Conservation (phyloP, 2,888 invertebrate species). For the Andricus quercusramuli region DNA sequence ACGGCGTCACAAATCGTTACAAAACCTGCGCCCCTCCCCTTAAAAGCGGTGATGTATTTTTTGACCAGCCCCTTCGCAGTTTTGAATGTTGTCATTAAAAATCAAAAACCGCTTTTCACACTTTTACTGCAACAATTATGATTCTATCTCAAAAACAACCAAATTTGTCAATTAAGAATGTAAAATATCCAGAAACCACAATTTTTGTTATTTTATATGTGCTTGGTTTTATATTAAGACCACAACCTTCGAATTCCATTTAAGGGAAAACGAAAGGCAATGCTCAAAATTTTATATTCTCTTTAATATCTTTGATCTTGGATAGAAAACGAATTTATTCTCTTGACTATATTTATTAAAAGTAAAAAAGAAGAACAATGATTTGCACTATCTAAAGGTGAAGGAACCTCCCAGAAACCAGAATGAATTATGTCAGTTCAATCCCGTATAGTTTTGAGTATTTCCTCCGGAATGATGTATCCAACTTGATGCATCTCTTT, state of each 20-base stretch:
- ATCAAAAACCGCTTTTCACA: neutral
- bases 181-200: no score
- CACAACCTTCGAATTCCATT: no score
- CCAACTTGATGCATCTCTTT: conserved; percentile 84
- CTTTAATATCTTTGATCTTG: neutral
- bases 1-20: no score
- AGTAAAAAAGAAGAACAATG: neutral
- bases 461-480: conserved; percentile 80
- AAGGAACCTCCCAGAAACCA: neutral
- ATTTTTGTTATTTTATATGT: no score
- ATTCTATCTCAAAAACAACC: neutral
- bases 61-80: neutral
- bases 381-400: neutral
- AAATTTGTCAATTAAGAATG: neutral
- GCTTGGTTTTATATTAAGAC: no score
- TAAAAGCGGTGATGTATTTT: no score
- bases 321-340: neutral
- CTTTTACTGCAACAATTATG: neutral
- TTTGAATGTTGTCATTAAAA: neutral
- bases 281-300: no score
- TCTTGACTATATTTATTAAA: neutral
- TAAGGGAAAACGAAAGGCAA: no score
- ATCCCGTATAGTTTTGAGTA: conserved; percentile 53
- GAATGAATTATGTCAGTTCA: neutral
- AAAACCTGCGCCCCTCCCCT: no score